phyloP scores from a whole-genome alignment of 2,797 vertebrate species.

The Huso huso region DNA sequence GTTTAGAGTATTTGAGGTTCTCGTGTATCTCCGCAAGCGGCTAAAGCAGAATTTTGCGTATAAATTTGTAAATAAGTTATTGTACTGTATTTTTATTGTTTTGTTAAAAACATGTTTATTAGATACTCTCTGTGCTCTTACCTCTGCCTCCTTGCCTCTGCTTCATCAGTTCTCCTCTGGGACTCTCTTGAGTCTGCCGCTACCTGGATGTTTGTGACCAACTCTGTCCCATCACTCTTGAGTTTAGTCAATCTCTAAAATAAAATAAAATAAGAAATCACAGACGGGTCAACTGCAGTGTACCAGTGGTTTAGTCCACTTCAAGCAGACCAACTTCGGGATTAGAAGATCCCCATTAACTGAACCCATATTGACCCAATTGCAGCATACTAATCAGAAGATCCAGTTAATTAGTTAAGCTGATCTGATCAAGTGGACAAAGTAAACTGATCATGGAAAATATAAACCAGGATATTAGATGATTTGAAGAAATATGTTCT shows the following conservation, averaged over 20 bases:
- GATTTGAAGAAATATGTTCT: too few species aligned
- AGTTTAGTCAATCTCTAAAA: slow-evolving; percentile 57
- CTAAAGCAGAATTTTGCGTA: background rate
- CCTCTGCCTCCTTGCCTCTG: slow-evolving; percentile 58
- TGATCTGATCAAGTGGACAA: too few species aligned
- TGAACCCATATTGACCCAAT: too few species aligned
- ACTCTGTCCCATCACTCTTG: slow-evolving; percentile 47
- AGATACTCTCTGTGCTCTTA: slow-evolving; percentile 24
- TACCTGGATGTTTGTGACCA: slow-evolving; percentile 68
- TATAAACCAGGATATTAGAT: too few species aligned
- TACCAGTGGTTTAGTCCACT: too few species aligned
- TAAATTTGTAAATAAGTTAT: background rate
- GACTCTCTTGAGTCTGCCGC: slow-evolving; percentile 62
- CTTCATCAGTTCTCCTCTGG: slow-evolving; percentile 48
- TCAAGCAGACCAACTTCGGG: too few species aligned
- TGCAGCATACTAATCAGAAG: too few species aligned
- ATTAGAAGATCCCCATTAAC: too few species aligned
- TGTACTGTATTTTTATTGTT: background rate
- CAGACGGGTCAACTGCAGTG: too few species aligned
- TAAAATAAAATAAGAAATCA: background rate
- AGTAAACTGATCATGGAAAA: too few species aligned
- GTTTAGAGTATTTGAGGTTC: slow-evolving; percentile 1
- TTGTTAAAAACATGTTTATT: background rate
- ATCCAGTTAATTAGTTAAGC: too few species aligned
- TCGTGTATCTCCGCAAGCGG: background rate